Base-by-base conservation (phyloP, 1,140 invertebrate species). In the Pseudoatta argentina region DNA sequence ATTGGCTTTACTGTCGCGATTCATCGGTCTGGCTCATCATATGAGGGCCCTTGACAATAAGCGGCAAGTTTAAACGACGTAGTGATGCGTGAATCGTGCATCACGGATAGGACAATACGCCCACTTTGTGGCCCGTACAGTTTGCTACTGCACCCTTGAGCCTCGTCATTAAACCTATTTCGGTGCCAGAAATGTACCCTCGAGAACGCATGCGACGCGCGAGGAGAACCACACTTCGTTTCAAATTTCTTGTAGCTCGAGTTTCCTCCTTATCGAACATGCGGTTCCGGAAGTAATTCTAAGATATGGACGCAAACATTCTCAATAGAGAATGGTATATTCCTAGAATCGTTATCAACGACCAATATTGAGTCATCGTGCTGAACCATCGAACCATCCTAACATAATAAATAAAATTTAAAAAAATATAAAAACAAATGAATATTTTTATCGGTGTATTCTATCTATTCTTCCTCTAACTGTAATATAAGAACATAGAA, bases 81-180 rank as follows among this genome's bases (percentile, higher is more conserved):
- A 66, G 75, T 78, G 51, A 48, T 78, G 59, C 73, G 61, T 78
- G 73, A 85, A 78, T 77, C 73, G 59, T 85, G 82, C 30, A 77
- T 85, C 63, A 85, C 21, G 21, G 64, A 24, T 48, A 78, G 73
- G 82, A 85, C 82, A 85, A 85, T 85, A 78, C 59, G 63, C 82
- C 73, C 81, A 85, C 86, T 85, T 76, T 76, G 67, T 77, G 64
- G 39, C 82, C 63, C 63, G 61, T 57, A 87, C 24, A 77, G 63
- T 71, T 72, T 73, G 72, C 48, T 67, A 85, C 57, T 66, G 71
- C 61, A 57, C 72, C 75, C 75, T 78, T 48, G 82, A 64, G 59
- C 3, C 48, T 24, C 73, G 82, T 85, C 82, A 78, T 77, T 82
- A 82, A 73, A 83, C 39, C 55, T 83, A 83, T 83, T 83, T 83